Evolutionary conservation across 2,113 vertebrate species (phyloP).

Genomic region (Lycaon pictus): DNA sequence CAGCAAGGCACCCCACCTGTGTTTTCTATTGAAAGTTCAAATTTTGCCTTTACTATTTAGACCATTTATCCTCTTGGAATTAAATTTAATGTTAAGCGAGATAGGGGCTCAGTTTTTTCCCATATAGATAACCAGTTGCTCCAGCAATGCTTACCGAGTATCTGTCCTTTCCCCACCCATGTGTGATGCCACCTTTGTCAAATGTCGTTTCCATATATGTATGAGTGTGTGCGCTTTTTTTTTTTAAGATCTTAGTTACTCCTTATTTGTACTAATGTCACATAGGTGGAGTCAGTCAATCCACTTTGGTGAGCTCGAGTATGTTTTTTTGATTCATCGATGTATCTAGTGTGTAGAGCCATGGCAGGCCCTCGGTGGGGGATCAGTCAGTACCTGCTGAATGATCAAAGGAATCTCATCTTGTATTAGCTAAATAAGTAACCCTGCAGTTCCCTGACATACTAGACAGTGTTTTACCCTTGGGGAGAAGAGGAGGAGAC

Average conservation of each 20-base stretch:
- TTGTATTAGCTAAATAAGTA: background rate
- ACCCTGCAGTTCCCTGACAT: background rate
- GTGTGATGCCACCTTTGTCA: background rate
- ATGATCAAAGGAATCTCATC: background rate
- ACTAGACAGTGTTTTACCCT: background rate
- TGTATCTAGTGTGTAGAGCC: background rate
- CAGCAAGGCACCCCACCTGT: background rate
- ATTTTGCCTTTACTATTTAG: background rate
- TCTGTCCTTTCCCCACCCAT: background rate
- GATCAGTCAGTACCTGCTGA: background rate
- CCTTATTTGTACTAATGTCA: background rate
- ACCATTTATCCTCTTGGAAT: background rate
- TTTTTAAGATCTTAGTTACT: background rate
- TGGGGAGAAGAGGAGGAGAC: background rate
- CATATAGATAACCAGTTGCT: background rate
- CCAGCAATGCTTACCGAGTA: background rate
- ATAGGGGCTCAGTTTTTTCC: background rate
- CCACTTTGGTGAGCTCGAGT: background rate
- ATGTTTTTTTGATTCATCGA: background rate
- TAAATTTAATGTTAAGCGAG: background rate
- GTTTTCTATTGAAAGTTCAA: conserved; percentile 1
- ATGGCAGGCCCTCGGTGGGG: background rate
- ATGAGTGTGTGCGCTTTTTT: background rate
- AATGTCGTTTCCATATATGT: background rate
- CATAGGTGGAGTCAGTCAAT: background rate